A percentile compares a stretch with the other conserved stretches of the same genome.
Evolutionary conservation across 2,113 vertebrate species (phyloP).

Genomic region (Bettongia penicillata): DNA sequence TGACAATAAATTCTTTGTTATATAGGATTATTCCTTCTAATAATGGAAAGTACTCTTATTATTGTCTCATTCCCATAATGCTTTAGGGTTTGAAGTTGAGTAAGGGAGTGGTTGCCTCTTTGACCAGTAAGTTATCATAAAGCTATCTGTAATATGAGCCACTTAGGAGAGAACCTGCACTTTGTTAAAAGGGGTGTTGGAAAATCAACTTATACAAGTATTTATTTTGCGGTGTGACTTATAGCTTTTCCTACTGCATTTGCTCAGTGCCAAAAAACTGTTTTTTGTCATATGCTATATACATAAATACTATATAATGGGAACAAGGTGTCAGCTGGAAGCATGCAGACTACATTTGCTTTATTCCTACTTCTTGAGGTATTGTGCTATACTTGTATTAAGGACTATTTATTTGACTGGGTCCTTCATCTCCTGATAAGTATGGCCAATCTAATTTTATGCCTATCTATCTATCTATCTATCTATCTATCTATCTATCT

Average conservation of each 20-base stretch:
- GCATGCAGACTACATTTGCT: slow-evolving; percentile 25
- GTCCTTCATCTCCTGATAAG: slow-evolving; percentile 62
- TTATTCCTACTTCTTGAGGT: slow-evolving; percentile 39
- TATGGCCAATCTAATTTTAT: slow-evolving; percentile 28
- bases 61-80: background rate
- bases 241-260: slow-evolving; percentile 10
- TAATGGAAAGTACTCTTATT: background rate
- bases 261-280: slow-evolving; percentile 61
- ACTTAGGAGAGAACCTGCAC: slow-evolving; percentile 49
- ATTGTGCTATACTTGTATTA: background rate
- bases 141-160: slow-evolving; percentile 45
- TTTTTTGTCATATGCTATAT: slow-evolving; percentile 47
- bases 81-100: background rate
- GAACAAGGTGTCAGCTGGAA: slow-evolving; percentile 66
- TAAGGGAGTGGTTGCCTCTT: background rate
- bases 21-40: background rate
- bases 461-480: background rate
- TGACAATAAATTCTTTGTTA: slow-evolving; percentile 1
- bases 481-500: background rate
- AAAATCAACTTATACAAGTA: slow-evolving; percentile 59
- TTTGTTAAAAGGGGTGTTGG: slow-evolving; percentile 54
- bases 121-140: background rate
- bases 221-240: slow-evolving; percentile 64
- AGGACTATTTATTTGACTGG: slow-evolving; percentile 34
- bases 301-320: slow-evolving; percentile 62